Evolutionary conservation across 2,797 vertebrate species (phyloP), one percentile per base, ranked within the genome.

Genomic region (Sebastes umbrosus): DNA sequence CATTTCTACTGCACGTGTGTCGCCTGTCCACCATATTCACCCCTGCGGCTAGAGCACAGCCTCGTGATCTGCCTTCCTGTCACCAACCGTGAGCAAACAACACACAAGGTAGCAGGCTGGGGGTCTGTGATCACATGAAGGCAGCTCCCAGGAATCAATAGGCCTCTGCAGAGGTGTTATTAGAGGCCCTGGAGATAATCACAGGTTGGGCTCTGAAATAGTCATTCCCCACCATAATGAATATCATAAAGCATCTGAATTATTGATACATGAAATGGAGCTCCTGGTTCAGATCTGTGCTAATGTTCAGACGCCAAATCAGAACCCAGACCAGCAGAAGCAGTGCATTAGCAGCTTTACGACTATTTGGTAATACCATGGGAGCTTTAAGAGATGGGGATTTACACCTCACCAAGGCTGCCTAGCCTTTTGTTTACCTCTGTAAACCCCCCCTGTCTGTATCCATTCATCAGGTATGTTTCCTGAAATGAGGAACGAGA

Each of bases 101-200:
- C 77, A 88, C 77, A 74, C 66, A 11, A 73, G 77, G 46, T n/a
- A 63, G 52, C 68, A 63, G 39, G 60, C 68, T 62, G 70, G 73
- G 74, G 54, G 66, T 75, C 79, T 83, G 77, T 64, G 76, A 84
- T 77, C 71, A 63, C 43, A 27, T 18, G 24, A 80, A 79, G 62
- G 65, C 75, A 78, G 69, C 83, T 90, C 79, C 59, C 65, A 36
- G 52, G 77, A 90, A 94, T 94, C 93, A 90, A 93, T 92, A 84
- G 73, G 63, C 80, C 46, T 85, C 82, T 86, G 82, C 82, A 74
- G 85, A 50, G 87, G 86, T 83, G 83, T 87, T 88, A 91, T 84
- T 84, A 85, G 70, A 88, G 72, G 39, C 73, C 81, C 68, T 22
- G 66, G 73, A 90, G 84, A 88, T 92, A 84, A 92, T 92, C 92